Conservation (phyloP, 2,888 invertebrate species). For the Eremobia ochroleuca region DNA sequence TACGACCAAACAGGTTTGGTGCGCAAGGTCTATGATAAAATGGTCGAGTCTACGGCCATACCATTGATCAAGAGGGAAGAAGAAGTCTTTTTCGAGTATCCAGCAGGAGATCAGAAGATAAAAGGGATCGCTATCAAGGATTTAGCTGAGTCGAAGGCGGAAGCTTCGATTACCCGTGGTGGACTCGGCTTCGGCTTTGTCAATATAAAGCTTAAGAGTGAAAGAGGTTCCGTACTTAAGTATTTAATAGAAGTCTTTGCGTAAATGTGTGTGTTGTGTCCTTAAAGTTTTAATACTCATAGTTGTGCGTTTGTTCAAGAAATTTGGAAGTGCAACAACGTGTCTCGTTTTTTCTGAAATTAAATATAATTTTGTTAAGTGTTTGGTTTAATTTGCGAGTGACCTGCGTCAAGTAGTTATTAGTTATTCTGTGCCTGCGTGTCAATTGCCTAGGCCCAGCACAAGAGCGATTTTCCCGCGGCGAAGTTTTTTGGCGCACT, state of each 20-base stretch:
- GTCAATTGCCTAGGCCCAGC: not conserved
- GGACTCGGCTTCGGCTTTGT: conserved; percentile 81
- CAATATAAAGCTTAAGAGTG: conserved; percentile 82
- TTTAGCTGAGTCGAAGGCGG: conserved; percentile 75
- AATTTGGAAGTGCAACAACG: not conserved
- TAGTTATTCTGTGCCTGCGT: no score
- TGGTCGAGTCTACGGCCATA: conserved; percentile 69
- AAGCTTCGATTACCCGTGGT: conserved; percentile 80
- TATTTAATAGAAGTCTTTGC: conserved; percentile 79
- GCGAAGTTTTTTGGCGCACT: no score
- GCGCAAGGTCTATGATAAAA: conserved; percentile 75
- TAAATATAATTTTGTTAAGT: conserved; percentile 4
- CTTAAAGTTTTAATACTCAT: conserved; percentile 29
- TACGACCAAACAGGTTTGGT: conserved; percentile 74
- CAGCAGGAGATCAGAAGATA: conserved; percentile 76
- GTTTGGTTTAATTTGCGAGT: not conserved
- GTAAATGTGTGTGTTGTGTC: conserved; percentile 36
- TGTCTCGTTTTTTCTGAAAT: conserved; percentile 5
- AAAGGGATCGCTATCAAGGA: conserved; percentile 73
- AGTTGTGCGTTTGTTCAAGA: not conserved
- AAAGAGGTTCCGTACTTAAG: conserved; percentile 79
- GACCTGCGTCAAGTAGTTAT: no score
- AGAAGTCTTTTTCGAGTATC: conserved; percentile 76
- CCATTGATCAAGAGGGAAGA: conserved; percentile 75
- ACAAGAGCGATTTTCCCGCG: no score